Evolutionary conservation across 2,888 invertebrate genomes (phyloP).

Genomic region (Plagodis pulveraria): DNA sequence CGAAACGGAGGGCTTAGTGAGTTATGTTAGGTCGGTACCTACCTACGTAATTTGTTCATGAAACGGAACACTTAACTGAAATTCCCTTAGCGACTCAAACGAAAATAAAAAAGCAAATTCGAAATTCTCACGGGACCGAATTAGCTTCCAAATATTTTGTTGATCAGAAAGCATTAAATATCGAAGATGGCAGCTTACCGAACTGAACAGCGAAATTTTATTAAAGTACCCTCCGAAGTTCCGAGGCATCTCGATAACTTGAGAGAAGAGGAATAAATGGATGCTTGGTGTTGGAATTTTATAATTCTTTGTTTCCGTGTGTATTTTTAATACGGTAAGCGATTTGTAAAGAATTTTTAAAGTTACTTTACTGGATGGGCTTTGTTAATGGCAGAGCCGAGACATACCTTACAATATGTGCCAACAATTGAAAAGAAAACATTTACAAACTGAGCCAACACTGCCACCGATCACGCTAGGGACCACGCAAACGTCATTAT

Average conservation of each 20-base stretch:
- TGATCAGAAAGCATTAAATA: constrained; percentile 28
- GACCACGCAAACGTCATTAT: no score
- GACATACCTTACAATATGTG: no score
- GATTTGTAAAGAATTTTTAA: constrained; percentile 24
- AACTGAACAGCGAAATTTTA: constrained; percentile 53
- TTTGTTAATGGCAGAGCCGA: no score
- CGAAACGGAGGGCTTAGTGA: neutral
- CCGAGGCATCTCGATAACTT: constrained; percentile 63
- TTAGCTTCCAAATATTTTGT: constrained; percentile 21
- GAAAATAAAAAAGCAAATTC: neutral
- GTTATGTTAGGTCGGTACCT: no score
- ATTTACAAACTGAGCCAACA: no score
- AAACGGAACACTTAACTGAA: neutral
- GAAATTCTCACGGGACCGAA: constrained; percentile 5
- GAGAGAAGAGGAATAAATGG: constrained; percentile 48
- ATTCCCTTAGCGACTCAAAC: constrained; percentile 6
- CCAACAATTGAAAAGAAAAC: no score
- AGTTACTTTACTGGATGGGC: neutral
- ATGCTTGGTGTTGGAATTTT: constrained; percentile 50
- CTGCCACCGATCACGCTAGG: no score
- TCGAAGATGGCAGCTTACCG: constrained; percentile 20
- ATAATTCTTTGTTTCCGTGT: constrained; percentile 46
- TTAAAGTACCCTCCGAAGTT: constrained; percentile 64
- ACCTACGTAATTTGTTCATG: neutral
- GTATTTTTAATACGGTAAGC: constrained; percentile 21